phyloP scores from a whole-genome alignment of 1,140 invertebrate species.

The Drosophila nigrodunni region DNA sequence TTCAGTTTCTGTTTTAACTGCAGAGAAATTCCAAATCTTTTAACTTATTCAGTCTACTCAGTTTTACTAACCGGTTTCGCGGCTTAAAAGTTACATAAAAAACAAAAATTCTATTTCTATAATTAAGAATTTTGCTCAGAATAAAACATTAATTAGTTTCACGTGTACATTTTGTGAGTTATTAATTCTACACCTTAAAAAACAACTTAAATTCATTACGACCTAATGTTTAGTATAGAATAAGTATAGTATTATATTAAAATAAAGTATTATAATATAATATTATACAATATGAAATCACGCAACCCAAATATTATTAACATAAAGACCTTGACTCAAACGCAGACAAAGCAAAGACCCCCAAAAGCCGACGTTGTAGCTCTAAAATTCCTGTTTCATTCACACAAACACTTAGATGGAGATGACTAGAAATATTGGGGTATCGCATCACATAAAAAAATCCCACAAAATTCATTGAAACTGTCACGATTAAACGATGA shows the following conservation, averaged over 20 bases:
- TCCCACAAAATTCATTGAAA: constrained; percentile 57
- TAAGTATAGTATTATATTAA: constrained; percentile 6
- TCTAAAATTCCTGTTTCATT: constrained; percentile 55
- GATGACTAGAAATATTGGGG: constrained; percentile 49
- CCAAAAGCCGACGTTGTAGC: constrained; percentile 1
- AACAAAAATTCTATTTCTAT: constrained; percentile 2
- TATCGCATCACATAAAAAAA: constrained; percentile 44
- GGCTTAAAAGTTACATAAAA: constrained; percentile 29
- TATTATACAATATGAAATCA: constrained; percentile 26
- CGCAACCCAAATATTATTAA: constrained; percentile 47
- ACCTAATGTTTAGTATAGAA: neutral
- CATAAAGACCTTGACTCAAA: constrained; percentile 57
- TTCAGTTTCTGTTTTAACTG: neutral
- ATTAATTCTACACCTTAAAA: constrained; percentile 6
- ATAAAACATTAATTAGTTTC: constrained; percentile 40
- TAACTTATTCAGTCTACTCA: neutral
- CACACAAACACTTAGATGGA: constrained; percentile 36
- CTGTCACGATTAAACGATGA: constrained; percentile 35
- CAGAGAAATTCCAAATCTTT: constrained; percentile 15
- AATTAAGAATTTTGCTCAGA: constrained; percentile 25
- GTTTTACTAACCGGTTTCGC: constrained; percentile 15
- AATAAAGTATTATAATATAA: constrained; percentile 18
- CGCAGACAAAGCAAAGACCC: constrained; percentile 50
- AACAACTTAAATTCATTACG: constrained; percentile 25
- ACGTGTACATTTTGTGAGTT: constrained; percentile 31